phyloP scores from a whole-genome alignment of 1,140 invertebrate species.

The Zeugodacus cucurbitae region DNA sequence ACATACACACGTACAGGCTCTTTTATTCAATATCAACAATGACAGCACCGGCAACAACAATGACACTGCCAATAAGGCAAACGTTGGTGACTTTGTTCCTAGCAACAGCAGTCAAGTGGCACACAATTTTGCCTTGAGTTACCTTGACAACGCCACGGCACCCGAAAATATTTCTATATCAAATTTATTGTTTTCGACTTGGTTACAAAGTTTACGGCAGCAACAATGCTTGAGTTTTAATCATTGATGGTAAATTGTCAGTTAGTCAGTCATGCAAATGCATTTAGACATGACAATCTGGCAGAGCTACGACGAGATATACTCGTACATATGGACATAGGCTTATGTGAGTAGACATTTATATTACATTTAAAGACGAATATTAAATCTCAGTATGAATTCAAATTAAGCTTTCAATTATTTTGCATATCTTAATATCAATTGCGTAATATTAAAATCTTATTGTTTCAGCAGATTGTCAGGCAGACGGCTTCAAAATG shows the following conservation, averaged over 20 bases:
- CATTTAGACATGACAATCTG: not conserved
- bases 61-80: not conserved
- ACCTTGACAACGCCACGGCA: not conserved
- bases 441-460: not conserved
- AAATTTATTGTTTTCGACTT: slow-evolving; percentile 8
- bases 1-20: not conserved
- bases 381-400: not conserved
- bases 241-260: not conserved
- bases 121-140: not conserved
- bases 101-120: not conserved
- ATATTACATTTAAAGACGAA: not conserved
- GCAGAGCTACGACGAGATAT: not conserved
- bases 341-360: not conserved
- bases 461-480: not conserved
- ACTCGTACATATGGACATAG: not conserved
- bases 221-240: not conserved
- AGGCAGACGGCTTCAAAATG: not conserved
- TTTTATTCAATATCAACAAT: not conserved
- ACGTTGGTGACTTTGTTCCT: too few relatives aligned
- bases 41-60: not conserved
- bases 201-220: not conserved
- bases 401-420: not conserved
- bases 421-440: not conserved
- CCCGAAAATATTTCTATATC: slow-evolving; percentile 2
- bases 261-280: not conserved